Evolutionary conservation across 1,140 invertebrate genomes (phyloP), one percentile per base, ranked within the genome.

Genomic region (Bursaphelenchus mucronatus): DNA sequence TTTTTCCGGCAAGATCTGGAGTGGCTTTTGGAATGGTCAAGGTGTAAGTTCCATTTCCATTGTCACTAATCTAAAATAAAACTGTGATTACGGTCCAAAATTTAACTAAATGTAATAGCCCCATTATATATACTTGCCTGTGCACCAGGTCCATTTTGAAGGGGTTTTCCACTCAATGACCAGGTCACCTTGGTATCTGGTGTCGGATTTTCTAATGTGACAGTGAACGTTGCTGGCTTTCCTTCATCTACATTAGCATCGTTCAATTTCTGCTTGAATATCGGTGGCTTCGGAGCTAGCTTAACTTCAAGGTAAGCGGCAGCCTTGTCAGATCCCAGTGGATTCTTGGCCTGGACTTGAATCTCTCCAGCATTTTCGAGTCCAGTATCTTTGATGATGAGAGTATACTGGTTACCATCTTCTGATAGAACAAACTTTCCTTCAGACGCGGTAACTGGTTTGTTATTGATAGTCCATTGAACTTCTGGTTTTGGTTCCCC

Each of bases 81-180:
- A 30, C 2, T 5, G n/a, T 30, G 30, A 30, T 30, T 30, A 30
- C 5, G 30, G 30, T 30, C 30, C 30, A 30, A 30, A 30, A 5
- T 30, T 30, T 3, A 30, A 30, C 30, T 30, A 30, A 30, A 3
- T 30, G 30, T 30, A 30, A 30, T n/a, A n/a, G 30, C 30, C 30
- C 3, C 11, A 39, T 13, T 44, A 21, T 40, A 41, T 44, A 21
- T 40, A 41, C 30, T 40, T 40, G 19, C 43, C 57, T 59, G 13
- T 10, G 17, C 67, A 62, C 61, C 56, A 1, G 43, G 61, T 11
- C 15, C 47, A 10, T 61, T 40, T 46, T 50, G 47, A 2, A 75
- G 44, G 45, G 68, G 58, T 43, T 75, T 69, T 45, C 64, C 73
- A 51, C 75, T 75, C 1, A 75, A 58, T 53, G 52, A 74, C 73